These are phyloP conservation scores for Brachionus rotundiformis DNA, from an alignment of 1,140 invertebrate species.

Conservation along the genomic window DNA sequence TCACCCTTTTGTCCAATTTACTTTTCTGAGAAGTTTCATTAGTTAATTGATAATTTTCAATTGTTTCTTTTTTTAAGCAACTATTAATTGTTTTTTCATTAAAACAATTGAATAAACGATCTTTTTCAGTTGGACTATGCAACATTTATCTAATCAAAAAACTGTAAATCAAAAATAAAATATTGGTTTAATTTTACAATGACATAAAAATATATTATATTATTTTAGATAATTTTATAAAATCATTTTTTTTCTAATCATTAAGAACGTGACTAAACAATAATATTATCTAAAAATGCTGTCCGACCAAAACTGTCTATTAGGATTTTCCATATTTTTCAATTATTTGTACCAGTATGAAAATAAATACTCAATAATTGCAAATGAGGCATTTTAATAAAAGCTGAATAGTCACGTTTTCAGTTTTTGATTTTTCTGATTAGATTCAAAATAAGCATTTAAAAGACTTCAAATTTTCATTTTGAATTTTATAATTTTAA, in stretches of 20 bases:
- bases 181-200: neutral
- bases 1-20: constrained; percentile 12
- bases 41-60: neutral
- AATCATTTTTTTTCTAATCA: too few species aligned
- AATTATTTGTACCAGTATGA: too few species aligned
- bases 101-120: neutral
- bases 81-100: neutral
- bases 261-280: too few species aligned
- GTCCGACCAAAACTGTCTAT: too few species aligned
- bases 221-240: too few species aligned
- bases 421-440: neutral
- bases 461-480: constrained; percentile 11
- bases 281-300: too few species aligned
- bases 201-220: too few species aligned
- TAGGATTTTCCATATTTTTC: too few species aligned
- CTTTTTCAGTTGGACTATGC: neutral
- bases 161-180: neutral
- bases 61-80: neutral
- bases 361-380: too few species aligned
- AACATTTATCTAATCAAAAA: neutral
- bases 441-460: neutral
- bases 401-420: constrained; percentile 23
- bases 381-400: too few species aligned
- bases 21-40: neutral
- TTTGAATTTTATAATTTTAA: neutral